phyloP scores from a whole-genome alignment of 2,797 vertebrate species.

The Bucorvus abyssinicus region DNA sequence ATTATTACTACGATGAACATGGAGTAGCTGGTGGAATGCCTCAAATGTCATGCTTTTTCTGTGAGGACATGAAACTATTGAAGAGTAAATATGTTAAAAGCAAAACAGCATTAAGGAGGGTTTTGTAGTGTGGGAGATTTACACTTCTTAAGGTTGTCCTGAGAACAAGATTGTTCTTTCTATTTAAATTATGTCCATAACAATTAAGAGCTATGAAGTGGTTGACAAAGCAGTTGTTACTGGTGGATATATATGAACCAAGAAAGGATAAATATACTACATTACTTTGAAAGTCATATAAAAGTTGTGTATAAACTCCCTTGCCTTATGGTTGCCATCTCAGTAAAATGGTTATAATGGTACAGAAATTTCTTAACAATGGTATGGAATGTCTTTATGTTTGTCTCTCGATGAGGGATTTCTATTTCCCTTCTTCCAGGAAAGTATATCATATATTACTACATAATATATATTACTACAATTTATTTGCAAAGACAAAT shows the following conservation, averaged over 20 bases:
- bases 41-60: background rate
- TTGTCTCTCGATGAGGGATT: background rate
- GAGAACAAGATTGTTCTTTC: background rate
- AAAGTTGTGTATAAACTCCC: background rate
- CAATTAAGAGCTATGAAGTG: background rate
- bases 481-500: background rate
- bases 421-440: background rate
- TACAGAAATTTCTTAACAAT: background rate
- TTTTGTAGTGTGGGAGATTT: background rate
- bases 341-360: background rate
- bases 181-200: background rate
- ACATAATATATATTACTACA: background rate
- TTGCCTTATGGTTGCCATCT: background rate
- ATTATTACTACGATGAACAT: background rate
- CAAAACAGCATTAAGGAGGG: background rate
- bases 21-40: background rate
- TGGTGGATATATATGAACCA: background rate
- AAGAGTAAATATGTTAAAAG: background rate
- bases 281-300: background rate
- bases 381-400: background rate
- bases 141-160: background rate
- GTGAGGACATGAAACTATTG: background rate
- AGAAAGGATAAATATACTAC: background rate
- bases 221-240: background rate
- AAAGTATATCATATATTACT: background rate